These are phyloP conservation scores for Danaus plexippus DNA, from an alignment of 1,140 invertebrate species.

Conservation along the genomic window DNA sequence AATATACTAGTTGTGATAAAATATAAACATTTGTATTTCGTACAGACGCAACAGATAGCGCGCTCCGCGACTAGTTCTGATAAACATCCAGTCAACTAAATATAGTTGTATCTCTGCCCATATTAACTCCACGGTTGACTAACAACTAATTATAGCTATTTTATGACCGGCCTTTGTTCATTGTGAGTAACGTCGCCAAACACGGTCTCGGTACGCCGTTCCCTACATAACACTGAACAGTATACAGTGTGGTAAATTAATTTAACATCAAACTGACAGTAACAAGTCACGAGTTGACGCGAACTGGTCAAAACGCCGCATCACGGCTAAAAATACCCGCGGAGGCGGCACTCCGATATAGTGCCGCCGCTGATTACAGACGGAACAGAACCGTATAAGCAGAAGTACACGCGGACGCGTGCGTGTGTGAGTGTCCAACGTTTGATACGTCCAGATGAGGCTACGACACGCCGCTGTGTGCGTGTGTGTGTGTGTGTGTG, in stretches of 20 bases:
- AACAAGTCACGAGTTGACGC: slow-evolving; percentile 13
- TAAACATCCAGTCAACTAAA: too few relatives aligned
- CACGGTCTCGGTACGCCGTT: not conserved
- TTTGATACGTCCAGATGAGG: slow-evolving; percentile 50
- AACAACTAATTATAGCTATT: slow-evolving; percentile 9
- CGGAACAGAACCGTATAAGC: slow-evolving; percentile 36
- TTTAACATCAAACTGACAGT: slow-evolving; percentile 19
- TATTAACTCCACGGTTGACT: slow-evolving; percentile 14
- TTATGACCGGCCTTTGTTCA: slow-evolving; percentile 18
- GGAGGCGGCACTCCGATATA: slow-evolving; percentile 31
- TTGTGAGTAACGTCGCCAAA: slow-evolving; percentile 18
- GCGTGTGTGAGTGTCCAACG: slow-evolving; percentile 24
- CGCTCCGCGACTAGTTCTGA: too few relatives aligned
- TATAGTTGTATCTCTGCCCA: too few relatives aligned
- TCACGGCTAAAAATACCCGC: slow-evolving; percentile 61
- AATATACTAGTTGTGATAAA: too few relatives aligned
- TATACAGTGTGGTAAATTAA: slow-evolving; percentile 18
- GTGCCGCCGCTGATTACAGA: slow-evolving; percentile 34
- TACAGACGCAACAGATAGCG: too few relatives aligned
- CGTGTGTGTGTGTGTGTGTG: slow-evolving; percentile 26
- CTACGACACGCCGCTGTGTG: slow-evolving; percentile 31
- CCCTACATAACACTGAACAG: not conserved
- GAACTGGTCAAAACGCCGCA: slow-evolving; percentile 42
- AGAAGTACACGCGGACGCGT: slow-evolving; percentile 12
- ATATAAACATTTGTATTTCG: too few relatives aligned